Base-by-base conservation (phyloP, 2,113 vertebrate genomes). In the Ciconia boyciana region DNA sequence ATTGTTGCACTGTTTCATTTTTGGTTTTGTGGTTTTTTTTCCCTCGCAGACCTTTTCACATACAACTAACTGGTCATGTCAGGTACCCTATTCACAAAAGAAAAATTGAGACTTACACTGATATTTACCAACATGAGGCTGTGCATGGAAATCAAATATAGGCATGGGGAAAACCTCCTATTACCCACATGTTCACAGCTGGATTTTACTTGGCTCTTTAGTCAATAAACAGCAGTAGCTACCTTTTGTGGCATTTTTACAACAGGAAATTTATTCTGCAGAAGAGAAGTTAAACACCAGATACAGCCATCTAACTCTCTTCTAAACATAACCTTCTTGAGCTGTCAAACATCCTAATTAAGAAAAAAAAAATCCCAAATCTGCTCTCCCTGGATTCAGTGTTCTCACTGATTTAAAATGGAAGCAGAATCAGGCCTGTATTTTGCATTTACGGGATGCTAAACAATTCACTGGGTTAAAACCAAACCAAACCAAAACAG, bases 121-220 rank as follows among this genome's bases (percentile, higher is more conserved):
- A 24, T 74, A 82, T 88, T 94, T 94, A 77, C 46, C 89, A 97
- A 92, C 89, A 85, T 46, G 69, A 95, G 51, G 54, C 57, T 84
- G 48, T 75, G 44, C 82, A 43, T 43, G 41, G 88, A 95, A 89
- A 96, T 81, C 41, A 92, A 93, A 75, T 55, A 92, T 31, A 97
- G 69, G 82, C 93, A 82, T 52, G 51, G 43, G 54, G 72, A 71
- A 96, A 94, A 48, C 36, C 41, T 93, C 94, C 91, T 95, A 88
- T 78, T 68, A 91, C 89, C 96, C 95, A 95, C 97, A 97, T 97
- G 96, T 82, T 97, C 97, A 95, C 96, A 97, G 97, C 95, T 97
- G 97, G 91, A 96, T 95, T 97, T 95, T 92, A 89, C 87, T 97
- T 92, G 77, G 70, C 80, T 96, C 80, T 94, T 97, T 93, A 95